Evolutionary conservation across 2,797 vertebrate genomes (phyloP).

Genomic region (Ptychadena robeensis): DNA sequence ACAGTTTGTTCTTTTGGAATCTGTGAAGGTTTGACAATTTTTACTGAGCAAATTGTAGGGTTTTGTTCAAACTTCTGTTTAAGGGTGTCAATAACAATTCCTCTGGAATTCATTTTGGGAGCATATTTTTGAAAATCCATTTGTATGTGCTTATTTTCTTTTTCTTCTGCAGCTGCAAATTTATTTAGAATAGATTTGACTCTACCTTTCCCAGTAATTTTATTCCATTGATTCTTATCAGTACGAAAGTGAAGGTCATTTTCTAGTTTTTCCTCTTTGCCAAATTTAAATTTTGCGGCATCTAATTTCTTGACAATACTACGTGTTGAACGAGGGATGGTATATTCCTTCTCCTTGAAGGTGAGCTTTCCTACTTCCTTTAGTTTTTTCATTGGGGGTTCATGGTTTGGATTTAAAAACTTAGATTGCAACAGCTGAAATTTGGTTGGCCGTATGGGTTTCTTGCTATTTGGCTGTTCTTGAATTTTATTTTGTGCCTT

Average conservation of each 20-base stretch:
- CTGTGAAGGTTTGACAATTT: slow-evolving; percentile 66
- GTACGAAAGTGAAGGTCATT: slow-evolving; percentile 43
- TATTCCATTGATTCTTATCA: slow-evolving; percentile 66
- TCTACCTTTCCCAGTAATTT: slow-evolving; percentile 63
- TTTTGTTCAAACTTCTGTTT: slow-evolving; percentile 83
- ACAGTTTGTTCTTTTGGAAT: slow-evolving; percentile 62
- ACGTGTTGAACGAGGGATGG: slow-evolving; percentile 55
- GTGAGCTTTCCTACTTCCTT: slow-evolving; percentile 84
- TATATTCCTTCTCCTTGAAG: slow-evolving; percentile 69
- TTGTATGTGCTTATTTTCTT: slow-evolving; percentile 69
- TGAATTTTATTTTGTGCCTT: slow-evolving; percentile 47
- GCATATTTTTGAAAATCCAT: slow-evolving; percentile 46
- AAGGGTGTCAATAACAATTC: slow-evolving; percentile 74
- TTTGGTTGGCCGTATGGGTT: slow-evolving; percentile 72
- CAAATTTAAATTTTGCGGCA: slow-evolving; percentile 60
- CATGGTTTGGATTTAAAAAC: slow-evolving; percentile 81
- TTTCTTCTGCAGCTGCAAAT: slow-evolving; percentile 81
- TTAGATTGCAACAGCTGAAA: slow-evolving; percentile 90
- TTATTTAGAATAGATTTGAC: slow-evolving; percentile 85
- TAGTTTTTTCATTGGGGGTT: slow-evolving; percentile 76
- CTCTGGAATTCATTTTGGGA: slow-evolving; percentile 70
- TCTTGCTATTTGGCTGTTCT: slow-evolving; percentile 31
- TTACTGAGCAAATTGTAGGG: slow-evolving; percentile 69
- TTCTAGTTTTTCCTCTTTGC: slow-evolving; percentile 43
- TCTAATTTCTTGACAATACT: slow-evolving; percentile 68